Percentiles rank a stretch among this genome's conserved stretches.
Conservation (phyloP, 1,140 invertebrate genomes). For the Eulimnadia texana region DNA sequence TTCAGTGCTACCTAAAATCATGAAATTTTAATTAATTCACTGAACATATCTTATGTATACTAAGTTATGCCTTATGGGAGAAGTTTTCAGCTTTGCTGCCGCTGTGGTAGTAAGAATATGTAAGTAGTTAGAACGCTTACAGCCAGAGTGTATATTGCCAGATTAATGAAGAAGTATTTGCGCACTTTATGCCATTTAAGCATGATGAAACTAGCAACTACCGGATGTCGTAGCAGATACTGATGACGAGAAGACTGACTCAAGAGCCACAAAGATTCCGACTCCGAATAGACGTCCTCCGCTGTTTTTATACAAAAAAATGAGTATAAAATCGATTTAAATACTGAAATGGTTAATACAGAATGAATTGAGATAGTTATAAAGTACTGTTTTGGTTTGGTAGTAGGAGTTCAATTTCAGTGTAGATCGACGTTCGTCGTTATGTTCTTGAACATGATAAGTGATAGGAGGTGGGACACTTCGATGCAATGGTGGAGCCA, state of each 20-base stretch:
- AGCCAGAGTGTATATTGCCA: slow-evolving; percentile 52
- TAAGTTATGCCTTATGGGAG: slow-evolving; percentile 24
- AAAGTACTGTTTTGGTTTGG: no score
- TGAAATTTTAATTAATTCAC: no score
- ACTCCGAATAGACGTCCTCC: slow-evolving; percentile 33
- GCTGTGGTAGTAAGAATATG: slow-evolving; percentile 38
- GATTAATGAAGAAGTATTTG: slow-evolving; percentile 52
- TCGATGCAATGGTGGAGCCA: no score
- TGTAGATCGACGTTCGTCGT: no score
- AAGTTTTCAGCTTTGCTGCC: slow-evolving; percentile 24
- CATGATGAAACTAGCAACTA: slow-evolving; percentile 60
- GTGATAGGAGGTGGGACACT: no score
- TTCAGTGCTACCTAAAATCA: background rate
- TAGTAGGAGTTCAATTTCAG: no score
- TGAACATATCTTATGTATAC: no score
- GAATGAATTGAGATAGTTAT: no score
- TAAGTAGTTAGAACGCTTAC: slow-evolving; percentile 47
- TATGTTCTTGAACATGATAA: no score
- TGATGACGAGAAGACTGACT: slow-evolving; percentile 43
- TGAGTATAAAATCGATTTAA: no score
- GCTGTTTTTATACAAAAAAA: no score
- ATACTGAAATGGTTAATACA: no score
- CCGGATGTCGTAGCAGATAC: slow-evolving; percentile 56
- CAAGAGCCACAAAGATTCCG: slow-evolving; percentile 46
- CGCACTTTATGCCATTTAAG: slow-evolving; percentile 67